phyloP scores from a whole-genome alignment of 2,113 vertebrate genomes.

The Trochalopteron elliotii region DNA sequence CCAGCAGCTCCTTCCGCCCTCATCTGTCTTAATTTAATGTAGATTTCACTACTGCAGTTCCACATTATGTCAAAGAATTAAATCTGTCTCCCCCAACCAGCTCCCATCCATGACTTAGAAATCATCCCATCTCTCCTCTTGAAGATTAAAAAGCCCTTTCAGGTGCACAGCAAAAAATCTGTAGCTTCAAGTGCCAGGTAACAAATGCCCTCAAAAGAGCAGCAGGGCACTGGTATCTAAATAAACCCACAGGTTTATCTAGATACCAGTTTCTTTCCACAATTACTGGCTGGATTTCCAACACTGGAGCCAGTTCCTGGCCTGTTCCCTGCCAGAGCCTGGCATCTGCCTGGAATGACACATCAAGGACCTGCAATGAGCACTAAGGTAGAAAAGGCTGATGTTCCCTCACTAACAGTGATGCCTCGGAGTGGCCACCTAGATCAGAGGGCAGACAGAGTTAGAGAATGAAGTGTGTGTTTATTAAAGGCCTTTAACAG shows the following conservation, averaged over 20 bases:
- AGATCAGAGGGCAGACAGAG: neutral
- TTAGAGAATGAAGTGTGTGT: neutral
- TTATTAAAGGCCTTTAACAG: neutral
- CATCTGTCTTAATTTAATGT: neutral
- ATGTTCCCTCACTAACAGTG: neutral
- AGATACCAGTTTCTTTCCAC: neutral
- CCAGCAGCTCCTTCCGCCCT: neutral
- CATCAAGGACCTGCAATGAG: neutral
- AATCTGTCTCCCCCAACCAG: rapidly evolving
- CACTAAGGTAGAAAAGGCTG: neutral
- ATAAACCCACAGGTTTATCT: neutral
- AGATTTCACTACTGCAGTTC: neutral
- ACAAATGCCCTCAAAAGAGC: neutral
- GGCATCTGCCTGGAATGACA: neutral
- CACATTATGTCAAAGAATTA: neutral
- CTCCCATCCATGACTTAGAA: neutral
- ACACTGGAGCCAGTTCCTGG: neutral
- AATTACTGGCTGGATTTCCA: neutral
- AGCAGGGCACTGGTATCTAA: neutral
- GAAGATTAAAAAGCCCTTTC: neutral
- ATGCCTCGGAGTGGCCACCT: neutral
- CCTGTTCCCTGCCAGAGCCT: neutral
- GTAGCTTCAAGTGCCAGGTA: neutral
- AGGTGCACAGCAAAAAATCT: neutral
- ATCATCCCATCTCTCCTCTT: neutral